Conservation (phyloP, 2,888 invertebrate species). For the Plusia festucae region DNA sequence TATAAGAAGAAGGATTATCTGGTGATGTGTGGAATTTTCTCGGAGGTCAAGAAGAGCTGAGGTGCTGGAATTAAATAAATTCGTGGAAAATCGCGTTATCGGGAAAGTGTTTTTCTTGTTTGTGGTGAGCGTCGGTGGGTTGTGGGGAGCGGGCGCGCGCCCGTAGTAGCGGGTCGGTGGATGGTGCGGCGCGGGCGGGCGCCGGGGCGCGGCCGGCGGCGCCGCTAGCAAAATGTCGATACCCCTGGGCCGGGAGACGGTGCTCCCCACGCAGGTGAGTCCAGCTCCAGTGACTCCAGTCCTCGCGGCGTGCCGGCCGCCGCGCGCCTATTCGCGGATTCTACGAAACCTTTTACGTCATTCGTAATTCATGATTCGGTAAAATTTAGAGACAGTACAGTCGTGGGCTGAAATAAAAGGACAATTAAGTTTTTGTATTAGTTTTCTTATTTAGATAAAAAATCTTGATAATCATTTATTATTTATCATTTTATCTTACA, state of each 20-base stretch:
- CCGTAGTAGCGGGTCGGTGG: constrained; percentile 81
- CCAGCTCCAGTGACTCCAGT: constrained; percentile 54
- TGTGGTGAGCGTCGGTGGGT: constrained; percentile 72
- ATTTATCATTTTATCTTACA: too few species aligned
- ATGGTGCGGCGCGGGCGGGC: constrained; percentile 86
- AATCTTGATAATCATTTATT: neutral
- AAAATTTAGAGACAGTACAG: neutral
- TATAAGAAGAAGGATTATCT: constrained; percentile 64
- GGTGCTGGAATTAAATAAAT: constrained; percentile 61
- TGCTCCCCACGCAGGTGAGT: constrained; percentile 87
- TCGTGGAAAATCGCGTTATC: constrained; percentile 70
- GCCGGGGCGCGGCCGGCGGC: constrained; percentile 89
- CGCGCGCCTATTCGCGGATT: constrained; percentile 3
- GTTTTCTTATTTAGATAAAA: neutral
- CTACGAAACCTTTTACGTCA: neutral
- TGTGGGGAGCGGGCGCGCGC: constrained; percentile 71
- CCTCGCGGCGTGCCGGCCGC: constrained; percentile 21
- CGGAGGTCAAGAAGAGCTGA: constrained; percentile 48
- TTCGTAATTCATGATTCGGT: constrained; percentile 5
- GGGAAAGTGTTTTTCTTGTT: constrained; percentile 85
- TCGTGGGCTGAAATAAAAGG: neutral
- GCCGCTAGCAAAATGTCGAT: constrained; percentile 89
- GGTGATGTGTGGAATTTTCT: constrained; percentile 68
- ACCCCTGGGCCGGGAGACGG: constrained; percentile 87
- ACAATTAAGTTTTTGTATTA: neutral